Percentiles rank a stretch among this genome's conserved stretches.
These are phyloP conservation scores for Neosalanx taihuensis DNA, from an alignment of 2,797 vertebrate genomes.

Conservation along the genomic window DNA sequence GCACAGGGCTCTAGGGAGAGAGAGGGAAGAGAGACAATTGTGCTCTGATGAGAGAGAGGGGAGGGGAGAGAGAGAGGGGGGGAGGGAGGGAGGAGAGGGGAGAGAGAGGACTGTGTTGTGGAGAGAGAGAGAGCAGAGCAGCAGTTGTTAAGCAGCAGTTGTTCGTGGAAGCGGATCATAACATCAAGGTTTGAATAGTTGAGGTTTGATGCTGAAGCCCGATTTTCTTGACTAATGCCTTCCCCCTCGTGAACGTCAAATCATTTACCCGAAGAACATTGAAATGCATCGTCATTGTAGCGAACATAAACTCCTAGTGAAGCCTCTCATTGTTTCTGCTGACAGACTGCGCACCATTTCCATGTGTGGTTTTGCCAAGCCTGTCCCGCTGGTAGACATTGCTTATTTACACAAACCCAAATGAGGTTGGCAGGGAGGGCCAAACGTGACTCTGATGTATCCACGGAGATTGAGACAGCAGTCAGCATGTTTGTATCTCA, in stretches of 20 bases:
- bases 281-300: no score
- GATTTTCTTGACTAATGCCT: no score
- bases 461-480: no score
- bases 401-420: constrained; percentile 75
- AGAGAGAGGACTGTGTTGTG: not conserved
- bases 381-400: constrained; percentile 44
- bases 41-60: not conserved
- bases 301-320: no score
- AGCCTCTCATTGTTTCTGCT: constrained; percentile 43
- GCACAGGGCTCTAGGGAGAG: not conserved
- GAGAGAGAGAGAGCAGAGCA: not conserved
- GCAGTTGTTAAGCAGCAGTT: no score
- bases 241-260: no score
- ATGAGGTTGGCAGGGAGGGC: constrained; percentile 54
- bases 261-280: no score
- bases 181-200: no score
- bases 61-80: not conserved
- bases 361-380: constrained; percentile 49
- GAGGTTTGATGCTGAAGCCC: no score
- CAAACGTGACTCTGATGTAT: not conserved
- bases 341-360: constrained; percentile 67
- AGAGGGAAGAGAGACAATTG: not conserved
- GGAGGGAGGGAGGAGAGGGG: not conserved
- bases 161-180: no score
- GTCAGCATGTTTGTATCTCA: no score